Base-by-base conservation (phyloP, 2,113 vertebrate genomes). In the Centropus unirufus region DNA sequence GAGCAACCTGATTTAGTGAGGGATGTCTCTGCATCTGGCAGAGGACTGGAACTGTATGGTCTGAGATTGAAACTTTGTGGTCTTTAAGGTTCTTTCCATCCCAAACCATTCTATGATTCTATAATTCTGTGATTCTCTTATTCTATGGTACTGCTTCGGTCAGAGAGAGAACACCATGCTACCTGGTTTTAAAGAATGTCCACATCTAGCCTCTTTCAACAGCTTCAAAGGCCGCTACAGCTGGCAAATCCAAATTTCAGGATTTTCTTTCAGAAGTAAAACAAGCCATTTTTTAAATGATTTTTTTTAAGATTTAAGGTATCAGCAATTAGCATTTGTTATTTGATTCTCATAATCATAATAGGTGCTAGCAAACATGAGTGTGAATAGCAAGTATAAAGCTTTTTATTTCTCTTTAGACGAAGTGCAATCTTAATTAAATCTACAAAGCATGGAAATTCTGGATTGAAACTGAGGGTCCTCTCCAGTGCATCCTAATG, bases 391-490 rank as follows among this genome's bases (percentile, higher is more conserved):
- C 49, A 77, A 58, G 27, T 46, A 36, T 22, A 85, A 74, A 90
- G 73, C 1, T 22, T 82, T 40, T 8, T 40, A 11, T 63, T 90
- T 94, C 46, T 90, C 52, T 80, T 39, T 30, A 57, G 44, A 67
- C 42, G 29, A 77, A 70, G 26, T 12, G 39, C 39, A 80, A 55
- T 81, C 83, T 88, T 92, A 95, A 95, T 88, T 88, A 90, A 81
- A 51, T 89, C 72, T 84, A 47, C 21, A 81, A 85, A 66, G 32
- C n/a, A 46, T 83, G 40, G 49, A 58, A 69, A 83, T 83, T 77
- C n/a, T 86, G 64, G 17, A 55, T 90, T 74, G 85, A 88, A 86
- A 40, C 32, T 51, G 72, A 58, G 14, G 51, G 39, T 86, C 23
- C 23, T 89, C 78, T 89, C 59, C 64, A 47, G 64, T 47, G 42